These are phyloP conservation scores for Drymodes brunneopygia DNA, from an alignment of 2,113 vertebrate genomes.

Conservation along the genomic window DNA sequence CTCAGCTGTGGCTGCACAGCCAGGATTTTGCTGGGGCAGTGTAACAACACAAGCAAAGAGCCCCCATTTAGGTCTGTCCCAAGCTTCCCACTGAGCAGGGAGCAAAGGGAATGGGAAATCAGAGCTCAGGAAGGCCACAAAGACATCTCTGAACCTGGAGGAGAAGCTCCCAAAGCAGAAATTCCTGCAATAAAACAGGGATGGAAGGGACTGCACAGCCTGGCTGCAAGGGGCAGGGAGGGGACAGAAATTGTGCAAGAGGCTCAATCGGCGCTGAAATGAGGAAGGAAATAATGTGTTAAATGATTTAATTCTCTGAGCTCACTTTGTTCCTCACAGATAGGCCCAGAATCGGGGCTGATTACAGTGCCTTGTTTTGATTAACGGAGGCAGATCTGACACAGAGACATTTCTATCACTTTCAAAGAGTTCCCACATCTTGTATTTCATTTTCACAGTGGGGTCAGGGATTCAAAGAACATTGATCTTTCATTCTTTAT, in stretches of 20 bases:
- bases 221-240: neutral
- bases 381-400: slow-evolving; percentile 26
- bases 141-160: neutral
- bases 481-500: slow-evolving; percentile 22
- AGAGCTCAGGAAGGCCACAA: neutral
- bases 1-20: neutral
- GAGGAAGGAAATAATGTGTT: slow-evolving; percentile 75
- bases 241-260: slow-evolving; percentile 60
- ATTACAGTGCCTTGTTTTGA: slow-evolving; percentile 63
- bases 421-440: slow-evolving; percentile 31
- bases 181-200: neutral
- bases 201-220: neutral
- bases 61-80: neutral
- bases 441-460: slow-evolving; percentile 6
- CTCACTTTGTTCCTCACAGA: slow-evolving; percentile 62
- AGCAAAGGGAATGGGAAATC: neutral
- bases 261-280: slow-evolving; percentile 62
- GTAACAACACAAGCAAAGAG: neutral
- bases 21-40: neutral
- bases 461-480: slow-evolving; percentile 13
- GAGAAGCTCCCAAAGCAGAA: neutral
- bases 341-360: slow-evolving; percentile 31
- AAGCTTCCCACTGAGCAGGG: neutral
- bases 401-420: slow-evolving; percentile 22
- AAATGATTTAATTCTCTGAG: slow-evolving; percentile 66